Evolutionary conservation across 2,888 invertebrate genomes (phyloP), one percentile per base, ranked within the genome.

Genomic region (Mallateleia sp.): DNA sequence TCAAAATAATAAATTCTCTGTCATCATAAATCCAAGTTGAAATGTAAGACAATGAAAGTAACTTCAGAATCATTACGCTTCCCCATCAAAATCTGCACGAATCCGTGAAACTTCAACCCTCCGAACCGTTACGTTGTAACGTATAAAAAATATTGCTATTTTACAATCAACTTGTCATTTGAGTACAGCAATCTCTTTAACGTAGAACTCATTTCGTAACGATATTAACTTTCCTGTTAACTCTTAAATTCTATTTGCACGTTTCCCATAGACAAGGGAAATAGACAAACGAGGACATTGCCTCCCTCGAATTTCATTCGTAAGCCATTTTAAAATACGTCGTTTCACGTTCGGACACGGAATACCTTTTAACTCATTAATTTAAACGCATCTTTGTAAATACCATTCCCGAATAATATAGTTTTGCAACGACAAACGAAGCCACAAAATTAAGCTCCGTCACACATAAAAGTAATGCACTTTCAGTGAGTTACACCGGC

Each of bases 391-490:
- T 47, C 50, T 50, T 47, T 66, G 18, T 66, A 18, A 32, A 50
- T 34, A 34, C 52, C 18, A n/a, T 25, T 54, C 6, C 18, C 24
- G 15, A 66, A 66, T 62, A 66, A 66, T 64, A 52, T 9, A 66
- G 25, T 54, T 66, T 67, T 78, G 22, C 47, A 22, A 25, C 15
- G 58, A 45, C 52, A 32, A 64, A 64, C 25, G 42, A 64, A 78
- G 62, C 60, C 32, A n/a, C 45, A 11, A 69, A 47, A 78, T 60
- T 67, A 60, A 67, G 11, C 34, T 20, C 14, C 50, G 60, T 60
- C 69, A 67, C n/a, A 60, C 34, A 32, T 60, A 32, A 56, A 67
- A 69, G 67, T 69, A 78, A 52, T 69, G 42, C 28, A 58, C 66
- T 67, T 56, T 60, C 24, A 3, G 47, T 38, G 50, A 78, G 18